phyloP scores from a whole-genome alignment of 1,140 invertebrate genomes.

The Scaptomyza montana region DNA sequence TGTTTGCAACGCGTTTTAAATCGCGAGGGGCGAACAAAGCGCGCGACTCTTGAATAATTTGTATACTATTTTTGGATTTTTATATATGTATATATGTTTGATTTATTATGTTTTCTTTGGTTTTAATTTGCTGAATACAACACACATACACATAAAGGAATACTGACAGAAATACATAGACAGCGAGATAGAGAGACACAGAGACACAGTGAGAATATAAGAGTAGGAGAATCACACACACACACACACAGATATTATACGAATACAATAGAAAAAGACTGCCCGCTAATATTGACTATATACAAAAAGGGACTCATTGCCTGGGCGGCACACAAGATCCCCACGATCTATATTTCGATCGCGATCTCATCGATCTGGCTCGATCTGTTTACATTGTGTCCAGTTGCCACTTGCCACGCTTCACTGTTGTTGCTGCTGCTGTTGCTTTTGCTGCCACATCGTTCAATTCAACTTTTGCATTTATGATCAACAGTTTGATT shows the following conservation, averaged over 20 bases:
- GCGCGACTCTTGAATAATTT: conserved; percentile 29
- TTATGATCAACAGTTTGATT: conserved; percentile 25
- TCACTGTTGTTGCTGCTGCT: neutral
- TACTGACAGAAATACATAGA: neutral
- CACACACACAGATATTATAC: conserved; percentile 23
- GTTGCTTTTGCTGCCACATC: neutral
- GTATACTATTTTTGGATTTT: conserved; percentile 9
- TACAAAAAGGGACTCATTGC: conserved; percentile 57
- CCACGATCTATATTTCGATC: conserved; percentile 49
- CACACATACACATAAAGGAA: conserved; percentile 45
- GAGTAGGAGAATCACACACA: conserved; percentile 10
- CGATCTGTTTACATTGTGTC: conserved; percentile 52
- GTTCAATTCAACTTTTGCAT: conserved; percentile 8
- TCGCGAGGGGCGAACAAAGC: conserved; percentile 40
- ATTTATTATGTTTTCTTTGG: conserved; percentile 23
- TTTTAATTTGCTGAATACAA: conserved; percentile 33
- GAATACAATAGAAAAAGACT: conserved; percentile 49
- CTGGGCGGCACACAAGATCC: conserved; percentile 59
- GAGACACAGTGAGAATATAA: conserved; percentile 5
- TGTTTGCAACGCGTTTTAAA: conserved; percentile 21
- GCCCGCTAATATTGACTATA: conserved; percentile 56
- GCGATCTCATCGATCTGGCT: conserved; percentile 30
- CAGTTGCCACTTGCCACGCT: conserved; percentile 5
- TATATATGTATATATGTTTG: conserved; percentile 14
- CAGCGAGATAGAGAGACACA: conserved; percentile 7